phyloP scores from a whole-genome alignment of 2,113 vertebrate species.

The pig (Sus scrofa) region T2T-Sscrofa CM000818.6:106659001-106659500 shows the following conservation, averaged over 20 bases:
- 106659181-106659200: background rate
- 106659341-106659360: background rate
- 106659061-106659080: too few species aligned
- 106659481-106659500: too few species aligned
- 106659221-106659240: background rate
- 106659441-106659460: background rate
- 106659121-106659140: background rate
- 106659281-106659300: background rate
- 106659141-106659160: background rate
- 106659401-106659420: constrained; percentile 3
- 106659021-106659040: too few species aligned
- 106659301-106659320: background rate
- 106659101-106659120: background rate
- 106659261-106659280: background rate
- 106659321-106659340: background rate
- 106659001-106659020: too few species aligned
- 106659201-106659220: background rate
- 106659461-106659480: background rate
- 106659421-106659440: background rate
- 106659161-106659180: background rate
- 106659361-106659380: background rate
- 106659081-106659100: background rate
- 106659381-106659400: background rate
- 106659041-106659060: too few species aligned
- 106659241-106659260: background rate